These are phyloP conservation scores for Progne subis DNA, from an alignment of 2,113 vertebrate species.

Conservation along the genomic window DNA sequence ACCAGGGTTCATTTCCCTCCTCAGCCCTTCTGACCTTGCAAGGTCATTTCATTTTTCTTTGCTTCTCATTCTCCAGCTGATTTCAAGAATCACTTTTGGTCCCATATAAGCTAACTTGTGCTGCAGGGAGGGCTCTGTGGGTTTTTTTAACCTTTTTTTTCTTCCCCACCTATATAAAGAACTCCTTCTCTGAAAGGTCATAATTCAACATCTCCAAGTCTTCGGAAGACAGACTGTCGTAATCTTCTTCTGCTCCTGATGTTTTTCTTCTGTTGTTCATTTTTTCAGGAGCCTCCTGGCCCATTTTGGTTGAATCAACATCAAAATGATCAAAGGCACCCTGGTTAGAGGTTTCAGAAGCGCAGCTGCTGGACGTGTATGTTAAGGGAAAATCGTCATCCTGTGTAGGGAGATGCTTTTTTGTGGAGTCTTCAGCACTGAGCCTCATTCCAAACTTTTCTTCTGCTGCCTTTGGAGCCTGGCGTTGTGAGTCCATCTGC, in stretches of 20 bases:
- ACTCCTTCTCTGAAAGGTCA: slow-evolving; percentile 24
- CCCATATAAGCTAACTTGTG: not conserved
- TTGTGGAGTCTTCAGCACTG: not conserved
- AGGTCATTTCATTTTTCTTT: not conserved
- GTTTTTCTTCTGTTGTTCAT: not conserved
- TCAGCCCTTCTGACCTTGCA: not conserved
- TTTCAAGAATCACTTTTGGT: not conserved
- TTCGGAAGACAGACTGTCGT: not conserved
- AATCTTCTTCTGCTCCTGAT: not conserved
- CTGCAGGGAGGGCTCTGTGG: not conserved
- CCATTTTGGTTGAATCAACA: not conserved
- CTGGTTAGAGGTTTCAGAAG: not conserved
- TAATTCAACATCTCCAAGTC: not conserved
- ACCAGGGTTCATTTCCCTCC: not conserved
- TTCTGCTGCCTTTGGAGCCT: not conserved
- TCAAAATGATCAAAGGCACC: not conserved
- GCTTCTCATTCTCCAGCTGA: not conserved
- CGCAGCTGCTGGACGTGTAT: not conserved
- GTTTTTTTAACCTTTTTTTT: not conserved
- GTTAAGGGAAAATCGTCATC: not conserved
- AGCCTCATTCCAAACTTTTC: not conserved
- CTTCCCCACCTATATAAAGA: slow-evolving; percentile 8
- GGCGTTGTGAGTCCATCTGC: not conserved
- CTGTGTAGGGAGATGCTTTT: not conserved
- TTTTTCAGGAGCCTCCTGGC: not conserved